These are phyloP conservation scores for Clostera curtula DNA, from an alignment of 2,888 invertebrate genomes.

Conservation along the genomic window DNA sequence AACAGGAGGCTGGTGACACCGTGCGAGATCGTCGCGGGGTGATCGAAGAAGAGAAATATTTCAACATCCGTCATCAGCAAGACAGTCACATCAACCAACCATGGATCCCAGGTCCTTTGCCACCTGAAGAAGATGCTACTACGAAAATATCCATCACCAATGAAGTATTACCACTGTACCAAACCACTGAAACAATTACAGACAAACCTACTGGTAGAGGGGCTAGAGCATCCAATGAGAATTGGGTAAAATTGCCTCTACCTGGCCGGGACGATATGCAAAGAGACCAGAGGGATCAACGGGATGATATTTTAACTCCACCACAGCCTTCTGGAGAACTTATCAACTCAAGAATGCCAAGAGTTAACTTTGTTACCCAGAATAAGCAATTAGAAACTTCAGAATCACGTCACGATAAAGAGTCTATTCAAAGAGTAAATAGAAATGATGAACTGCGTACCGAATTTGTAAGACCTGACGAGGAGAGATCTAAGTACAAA, in stretches of 20 bases:
- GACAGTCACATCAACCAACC: conserved; percentile 38
- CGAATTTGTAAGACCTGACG: conserved; percentile 63
- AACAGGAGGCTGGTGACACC: conserved; percentile 35
- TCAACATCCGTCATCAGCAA: conserved; percentile 46
- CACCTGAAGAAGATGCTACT: conserved; percentile 55
- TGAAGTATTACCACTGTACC: conserved; percentile 41
- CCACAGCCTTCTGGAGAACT: conserved; percentile 72
- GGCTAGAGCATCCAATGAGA: conserved; percentile 74
- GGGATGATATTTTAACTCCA: conserved; percentile 65
- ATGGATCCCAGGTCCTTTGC: conserved; percentile 61
- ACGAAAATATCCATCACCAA: conserved; percentile 59
- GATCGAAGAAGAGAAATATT: conserved; percentile 65
- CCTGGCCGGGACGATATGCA: conserved; percentile 47
- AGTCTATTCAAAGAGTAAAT: conserved; percentile 56
- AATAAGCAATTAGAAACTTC: conserved; percentile 68
- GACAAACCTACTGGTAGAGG: conserved; percentile 75
- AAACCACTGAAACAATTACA: conserved; percentile 60
- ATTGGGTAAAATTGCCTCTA: conserved; percentile 77
- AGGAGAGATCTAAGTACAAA: conserved; percentile 45
- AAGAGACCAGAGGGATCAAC: conserved; percentile 25
- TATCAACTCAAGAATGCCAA: conserved; percentile 75
- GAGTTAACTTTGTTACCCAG: conserved; percentile 80
- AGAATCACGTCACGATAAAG: conserved; percentile 68
- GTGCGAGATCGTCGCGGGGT: conserved; percentile 58
- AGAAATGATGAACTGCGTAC: conserved; percentile 60